Conservation (phyloP, 2,888 invertebrate genomes). For the Euzetes globulus region DNA sequence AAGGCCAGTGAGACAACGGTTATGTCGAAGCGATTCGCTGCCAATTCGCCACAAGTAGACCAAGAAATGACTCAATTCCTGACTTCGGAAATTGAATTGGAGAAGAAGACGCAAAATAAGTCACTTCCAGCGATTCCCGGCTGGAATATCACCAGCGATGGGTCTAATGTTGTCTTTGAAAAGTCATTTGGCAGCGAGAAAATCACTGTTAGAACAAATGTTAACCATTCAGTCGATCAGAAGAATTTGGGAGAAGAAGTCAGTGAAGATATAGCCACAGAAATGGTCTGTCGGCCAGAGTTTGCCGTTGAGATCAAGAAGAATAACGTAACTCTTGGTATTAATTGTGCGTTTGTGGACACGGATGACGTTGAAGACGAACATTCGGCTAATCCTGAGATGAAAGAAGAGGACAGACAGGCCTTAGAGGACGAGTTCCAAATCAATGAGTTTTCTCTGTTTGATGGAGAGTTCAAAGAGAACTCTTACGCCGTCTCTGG, state of each 20-base stretch:
- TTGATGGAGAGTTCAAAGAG: constrained; percentile 76
- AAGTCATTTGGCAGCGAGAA: constrained; percentile 56
- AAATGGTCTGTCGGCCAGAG: constrained; percentile 78
- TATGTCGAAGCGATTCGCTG: constrained; percentile 12
- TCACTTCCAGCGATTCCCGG: constrained; percentile 73
- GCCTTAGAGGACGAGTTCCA: constrained; percentile 65
- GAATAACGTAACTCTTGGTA: constrained; percentile 44
- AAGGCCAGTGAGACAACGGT: neutral
- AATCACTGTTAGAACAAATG: constrained; percentile 73
- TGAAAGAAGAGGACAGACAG: constrained; percentile 3
- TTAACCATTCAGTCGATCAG: constrained; percentile 88
- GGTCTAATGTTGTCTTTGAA: constrained; percentile 73
- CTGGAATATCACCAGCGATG: constrained; percentile 68
- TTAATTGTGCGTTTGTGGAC: constrained; percentile 13
- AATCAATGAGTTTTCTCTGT: constrained; percentile 86
- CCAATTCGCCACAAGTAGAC: constrained; percentile 57
- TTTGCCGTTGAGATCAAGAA: constrained; percentile 73
- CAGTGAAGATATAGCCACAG: constrained; percentile 50
- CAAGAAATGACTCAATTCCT: constrained; percentile 81
- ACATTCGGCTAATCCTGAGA: neutral
- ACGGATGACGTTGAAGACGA: constrained; percentile 29
- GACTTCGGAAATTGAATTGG: constrained; percentile 84
- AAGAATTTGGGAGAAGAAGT: constrained; percentile 63
- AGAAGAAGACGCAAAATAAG: constrained; percentile 66
- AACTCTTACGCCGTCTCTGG: constrained; percentile 79